A percentile compares a stretch with the other conserved stretches of the same genome.
These are phyloP conservation scores for Elymnias hypermnestra DNA, from an alignment of 1,140 invertebrate genomes.

Conservation along the genomic window DNA sequence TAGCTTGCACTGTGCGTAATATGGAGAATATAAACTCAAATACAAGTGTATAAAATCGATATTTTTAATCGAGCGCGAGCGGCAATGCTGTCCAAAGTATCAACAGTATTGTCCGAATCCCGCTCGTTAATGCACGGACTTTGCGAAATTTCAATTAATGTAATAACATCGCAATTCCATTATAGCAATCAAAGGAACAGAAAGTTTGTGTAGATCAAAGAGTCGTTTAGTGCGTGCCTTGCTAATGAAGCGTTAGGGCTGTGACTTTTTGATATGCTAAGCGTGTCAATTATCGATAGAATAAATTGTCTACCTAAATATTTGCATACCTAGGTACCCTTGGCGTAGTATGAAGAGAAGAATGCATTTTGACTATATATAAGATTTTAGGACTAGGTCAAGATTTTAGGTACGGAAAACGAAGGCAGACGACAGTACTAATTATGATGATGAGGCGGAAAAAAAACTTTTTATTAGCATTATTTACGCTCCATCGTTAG, in stretches of 20 bases:
- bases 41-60: constrained; percentile 27
- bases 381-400: no score
- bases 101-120: constrained; percentile 36
- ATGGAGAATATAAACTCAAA: constrained; percentile 8
- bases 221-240: constrained; percentile 58
- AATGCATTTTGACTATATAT: no score
- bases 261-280: constrained; percentile 18
- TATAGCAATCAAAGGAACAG: constrained; percentile 70
- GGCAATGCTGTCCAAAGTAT: constrained; percentile 21
- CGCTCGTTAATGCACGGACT: constrained; percentile 44
- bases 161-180: constrained; percentile 71
- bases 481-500: no score
- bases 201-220: constrained; percentile 71
- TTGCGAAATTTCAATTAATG: constrained; percentile 72
- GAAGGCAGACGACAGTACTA: no score
- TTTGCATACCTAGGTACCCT: no score
- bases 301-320: neutral
- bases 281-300: constrained; percentile 9
- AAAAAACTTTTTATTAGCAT: no score
- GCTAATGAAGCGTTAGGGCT: constrained; percentile 46
- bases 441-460: no score
- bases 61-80: constrained; percentile 29
- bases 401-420: no score
- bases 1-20: neutral
- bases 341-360: no score